phyloP scores from a whole-genome alignment of 2,888 invertebrate species.

The Xestia c-nigrum region DNA sequence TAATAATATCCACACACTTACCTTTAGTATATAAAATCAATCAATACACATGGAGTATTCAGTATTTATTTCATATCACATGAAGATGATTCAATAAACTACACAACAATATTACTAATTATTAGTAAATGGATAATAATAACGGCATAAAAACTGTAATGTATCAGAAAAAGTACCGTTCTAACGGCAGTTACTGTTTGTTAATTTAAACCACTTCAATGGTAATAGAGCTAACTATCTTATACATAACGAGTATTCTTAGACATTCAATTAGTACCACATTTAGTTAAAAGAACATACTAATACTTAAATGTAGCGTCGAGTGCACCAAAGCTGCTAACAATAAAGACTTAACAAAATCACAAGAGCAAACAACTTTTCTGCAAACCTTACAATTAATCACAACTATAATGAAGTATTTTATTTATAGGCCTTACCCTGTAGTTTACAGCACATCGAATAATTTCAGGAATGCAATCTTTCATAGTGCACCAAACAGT shows the following conservation, averaged over 20 bases:
- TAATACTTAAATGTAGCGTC: not conserved
- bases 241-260: constrained; percentile 33
- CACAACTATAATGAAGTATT: constrained; percentile 68
- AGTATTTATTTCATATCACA: constrained; percentile 62
- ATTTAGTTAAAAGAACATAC: constrained; percentile 22
- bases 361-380: constrained; percentile 2
- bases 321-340: not conserved
- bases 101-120: constrained; percentile 45
- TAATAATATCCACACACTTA: not conserved
- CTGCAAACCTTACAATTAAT: constrained; percentile 58
- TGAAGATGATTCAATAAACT: constrained; percentile 41
- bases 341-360: not conserved
- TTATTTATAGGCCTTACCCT: constrained; percentile 68
- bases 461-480: constrained; percentile 33
- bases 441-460: constrained; percentile 45
- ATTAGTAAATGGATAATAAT: constrained; percentile 36
- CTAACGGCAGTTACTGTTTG: not conserved
- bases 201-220: constrained; percentile 24
- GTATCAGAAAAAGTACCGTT: constrained; percentile 6
- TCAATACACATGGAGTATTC: constrained; percentile 44
- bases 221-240: constrained; percentile 17
- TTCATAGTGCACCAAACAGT: constrained; percentile 2
- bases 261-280: constrained; percentile 51
- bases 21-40: constrained; percentile 17
- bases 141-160: constrained; percentile 32